Conservation (phyloP, 2,797 vertebrate species). For the Lutjanus campechanus region DNA sequence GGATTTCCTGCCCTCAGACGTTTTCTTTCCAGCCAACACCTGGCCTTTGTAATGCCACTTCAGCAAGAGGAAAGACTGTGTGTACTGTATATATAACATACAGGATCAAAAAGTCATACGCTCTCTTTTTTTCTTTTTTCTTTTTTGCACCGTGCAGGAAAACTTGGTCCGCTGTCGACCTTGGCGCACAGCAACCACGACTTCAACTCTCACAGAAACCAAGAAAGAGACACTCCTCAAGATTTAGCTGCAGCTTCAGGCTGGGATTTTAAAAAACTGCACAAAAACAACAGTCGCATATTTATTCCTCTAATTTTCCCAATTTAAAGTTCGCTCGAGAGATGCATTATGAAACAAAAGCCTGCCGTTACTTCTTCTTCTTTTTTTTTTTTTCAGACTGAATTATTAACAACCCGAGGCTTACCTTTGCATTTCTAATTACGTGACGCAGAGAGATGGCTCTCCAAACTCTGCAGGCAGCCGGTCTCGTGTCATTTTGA, state of each 20-base stretch:
- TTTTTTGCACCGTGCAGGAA: constrained; percentile 18
- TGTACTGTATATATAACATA: constrained; percentile 39
- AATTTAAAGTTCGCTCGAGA: constrained; percentile 79
- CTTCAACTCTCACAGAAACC: constrained; percentile 35
- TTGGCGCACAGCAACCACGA: constrained; percentile 24
- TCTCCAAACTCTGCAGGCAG: constrained; percentile 62
- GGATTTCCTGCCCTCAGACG: constrained; percentile 83
- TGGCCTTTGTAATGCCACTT: constrained; percentile 66
- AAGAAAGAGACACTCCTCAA: constrained; percentile 36
- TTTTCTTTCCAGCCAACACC: constrained; percentile 72
- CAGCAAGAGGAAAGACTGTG: constrained; percentile 28
- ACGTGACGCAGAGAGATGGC: constrained; percentile 51
- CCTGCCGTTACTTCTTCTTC: constrained; percentile 21
- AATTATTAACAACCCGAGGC: constrained; percentile 74
- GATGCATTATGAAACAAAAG: constrained; percentile 75
- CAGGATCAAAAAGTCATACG: constrained; percentile 41
- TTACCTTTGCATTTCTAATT: constrained; percentile 82
- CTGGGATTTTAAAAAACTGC: constrained; percentile 62
- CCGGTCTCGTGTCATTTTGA: constrained; percentile 55
- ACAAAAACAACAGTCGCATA: constrained; percentile 65
- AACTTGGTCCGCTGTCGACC: constrained; percentile 46
- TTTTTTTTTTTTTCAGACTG: constrained; percentile 38
- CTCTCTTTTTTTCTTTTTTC: constrained; percentile 13
- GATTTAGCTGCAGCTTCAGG: constrained; percentile 60
- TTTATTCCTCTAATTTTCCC: constrained; percentile 73